Evolutionary conservation across 2,113 vertebrate species (phyloP), one percentile per base, ranked within the genome.

Genomic region (Phrynocephalus versicolor): DNA sequence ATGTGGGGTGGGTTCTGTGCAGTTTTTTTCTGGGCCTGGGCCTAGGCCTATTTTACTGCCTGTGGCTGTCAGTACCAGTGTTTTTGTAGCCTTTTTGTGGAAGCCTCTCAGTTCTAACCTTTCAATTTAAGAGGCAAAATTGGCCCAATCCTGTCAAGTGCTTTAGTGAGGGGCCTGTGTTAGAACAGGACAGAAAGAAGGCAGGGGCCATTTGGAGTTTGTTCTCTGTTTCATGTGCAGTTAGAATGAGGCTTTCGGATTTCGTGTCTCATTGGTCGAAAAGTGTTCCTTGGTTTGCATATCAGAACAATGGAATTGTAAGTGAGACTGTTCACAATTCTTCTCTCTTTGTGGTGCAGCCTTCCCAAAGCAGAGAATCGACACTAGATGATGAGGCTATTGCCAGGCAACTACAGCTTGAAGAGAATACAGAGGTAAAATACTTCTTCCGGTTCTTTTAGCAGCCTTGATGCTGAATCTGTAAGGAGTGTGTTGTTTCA

Each of bases 341-440:
- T 89, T 89, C 74, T 81, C 33, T 81, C 1, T 88, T 83, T 94
- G 85, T 79, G 93, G 89, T 91, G 6, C 0, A 98, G 98, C 94
- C 94, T 45, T 93, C 94, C 75, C 94, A 95, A 87, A 97, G 95
- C 83, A 58, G 76, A 2, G 95, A 97, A 77, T 95, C 94, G 76
- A 95, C 94, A 2, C 45, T 94, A 37, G 97, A 95, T 85, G 98
- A 99, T 91, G 98, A 98, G 85, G 96, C 97, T 74, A 96, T 99
- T 3, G 97, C 98, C 87, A 96, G 92, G 91, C 97, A 98, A 82
- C 91, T 99, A 81, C 98, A 99, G 89, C 96, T 98, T 93, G 97
- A 98, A 25, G 98, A 98, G 88, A 98, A 98, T 82, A 94, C 96
- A 51, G 97, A 98, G 97, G 98, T 99, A 95, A 93, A 85, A 2